phyloP scores from a whole-genome alignment of 2,113 vertebrate species.

The Neogobius melanostomus region DNA sequence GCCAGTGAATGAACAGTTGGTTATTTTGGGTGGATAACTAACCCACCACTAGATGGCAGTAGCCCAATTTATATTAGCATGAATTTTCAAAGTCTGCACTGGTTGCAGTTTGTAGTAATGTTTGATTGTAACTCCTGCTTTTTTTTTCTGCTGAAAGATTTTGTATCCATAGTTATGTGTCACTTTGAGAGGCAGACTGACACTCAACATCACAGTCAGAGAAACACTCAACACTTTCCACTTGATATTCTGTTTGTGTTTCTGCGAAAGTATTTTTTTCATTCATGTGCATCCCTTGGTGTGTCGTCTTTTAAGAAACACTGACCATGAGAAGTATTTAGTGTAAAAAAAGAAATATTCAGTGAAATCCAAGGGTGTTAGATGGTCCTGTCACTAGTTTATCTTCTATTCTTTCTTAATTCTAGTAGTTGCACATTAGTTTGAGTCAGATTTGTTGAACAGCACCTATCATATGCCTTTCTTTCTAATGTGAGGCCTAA shows the following conservation, averaged over 20 bases:
- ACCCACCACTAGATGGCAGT: conserved; percentile 72
- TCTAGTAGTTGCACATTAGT: background rate
- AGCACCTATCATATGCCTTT: conserved; percentile 42
- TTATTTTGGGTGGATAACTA: background rate
- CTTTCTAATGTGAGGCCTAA: background rate
- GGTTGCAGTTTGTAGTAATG: conserved; percentile 4
- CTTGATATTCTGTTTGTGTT: conserved; percentile 1
- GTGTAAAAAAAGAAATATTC: background rate
- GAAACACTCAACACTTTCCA: conserved; percentile 17
- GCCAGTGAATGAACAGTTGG: background rate
- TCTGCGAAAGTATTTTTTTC: no score
- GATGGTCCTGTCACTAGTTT: conserved; percentile 11
- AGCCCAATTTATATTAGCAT: background rate
- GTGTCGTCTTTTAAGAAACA: conserved; percentile 2
- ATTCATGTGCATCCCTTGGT: no score
- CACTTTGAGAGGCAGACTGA: conserved; percentile 28
- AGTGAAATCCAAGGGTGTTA: conserved; percentile 12
- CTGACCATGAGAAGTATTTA: background rate
- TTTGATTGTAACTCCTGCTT: background rate
- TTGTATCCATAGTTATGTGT: conserved; percentile 23
- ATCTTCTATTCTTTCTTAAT: background rate
- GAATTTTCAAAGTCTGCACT: background rate
- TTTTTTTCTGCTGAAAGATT: conserved; percentile 16
- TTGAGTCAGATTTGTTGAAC: conserved; percentile 3
- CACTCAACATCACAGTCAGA: conserved; percentile 27